Percentiles rank a stretch among this genome's conserved stretches.
Conservation (phyloP, 2,797 vertebrate genomes). For the Selene dorsalis region DNA sequence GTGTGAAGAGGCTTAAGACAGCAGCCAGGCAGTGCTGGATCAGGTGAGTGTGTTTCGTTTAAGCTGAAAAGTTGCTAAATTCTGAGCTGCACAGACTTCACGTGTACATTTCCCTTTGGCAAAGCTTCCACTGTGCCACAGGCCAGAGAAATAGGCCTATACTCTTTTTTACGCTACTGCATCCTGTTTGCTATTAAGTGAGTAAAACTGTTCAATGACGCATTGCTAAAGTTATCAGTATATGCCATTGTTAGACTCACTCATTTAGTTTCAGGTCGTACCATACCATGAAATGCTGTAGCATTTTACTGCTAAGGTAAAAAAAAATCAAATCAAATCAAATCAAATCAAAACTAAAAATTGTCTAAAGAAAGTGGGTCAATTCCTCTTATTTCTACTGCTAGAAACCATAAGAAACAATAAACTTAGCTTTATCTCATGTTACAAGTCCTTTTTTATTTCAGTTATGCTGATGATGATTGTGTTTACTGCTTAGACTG, state of each 20-base stretch:
- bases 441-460: constrained; percentile 6
- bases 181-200: background rate
- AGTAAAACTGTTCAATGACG: background rate
- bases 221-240: background rate
- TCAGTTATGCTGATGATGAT: background rate
- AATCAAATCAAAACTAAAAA: too few relatives aligned
- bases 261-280: background rate
- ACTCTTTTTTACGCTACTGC: background rate
- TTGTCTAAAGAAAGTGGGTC: background rate
- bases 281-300: background rate
- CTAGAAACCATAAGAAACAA: too few relatives aligned
- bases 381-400: background rate
- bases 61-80: background rate
- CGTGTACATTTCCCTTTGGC: background rate
- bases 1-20: constrained; percentile 67
- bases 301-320: background rate
- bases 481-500: constrained; percentile 69
- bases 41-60: constrained; percentile 62
- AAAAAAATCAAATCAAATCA: background rate
- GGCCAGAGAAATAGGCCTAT: background rate
- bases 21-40: constrained; percentile 74
- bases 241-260: background rate
- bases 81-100: background rate
- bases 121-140: background rate
- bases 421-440: background rate